These are phyloP conservation scores for Tupaia chinensis DNA, from an alignment of 2,113 vertebrate genomes.

Conservation along the genomic window DNA sequence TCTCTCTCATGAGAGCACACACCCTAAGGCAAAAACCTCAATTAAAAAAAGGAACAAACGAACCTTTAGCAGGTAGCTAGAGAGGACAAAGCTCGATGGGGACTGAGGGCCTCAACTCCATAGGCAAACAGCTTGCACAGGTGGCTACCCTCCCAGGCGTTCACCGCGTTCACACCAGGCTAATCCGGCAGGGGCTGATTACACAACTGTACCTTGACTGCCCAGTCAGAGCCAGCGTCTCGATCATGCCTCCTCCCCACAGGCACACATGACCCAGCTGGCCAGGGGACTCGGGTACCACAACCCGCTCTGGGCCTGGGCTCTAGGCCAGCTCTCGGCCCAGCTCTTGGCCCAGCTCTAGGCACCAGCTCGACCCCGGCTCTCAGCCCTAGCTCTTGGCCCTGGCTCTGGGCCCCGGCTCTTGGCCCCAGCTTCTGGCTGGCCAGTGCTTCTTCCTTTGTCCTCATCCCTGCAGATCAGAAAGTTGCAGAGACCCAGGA, in stretches of 20 bases:
- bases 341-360: not conserved
- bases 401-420: not conserved
- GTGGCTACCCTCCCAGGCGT: not conserved
- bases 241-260: constrained; percentile 17
- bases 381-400: not conserved
- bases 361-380: not conserved
- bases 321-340: not conserved
- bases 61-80: not conserved
- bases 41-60: too few species aligned
- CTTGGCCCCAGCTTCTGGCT: not conserved
- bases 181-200: not conserved
- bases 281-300: not conserved
- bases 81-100: not conserved
- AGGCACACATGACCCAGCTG: not conserved
- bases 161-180: not conserved
- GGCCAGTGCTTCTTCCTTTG: not conserved
- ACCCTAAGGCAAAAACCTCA: too few species aligned
- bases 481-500: constrained; percentile 23
- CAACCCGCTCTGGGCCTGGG: not conserved
- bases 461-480: not conserved
- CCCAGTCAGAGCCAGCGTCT: constrained; percentile 3
- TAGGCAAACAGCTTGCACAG: not conserved
- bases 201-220: not conserved
- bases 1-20: too few species aligned
- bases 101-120: not conserved